These are phyloP conservation scores for Geopemphigus sp. DNA, from an alignment of 1,140 invertebrate species.

Conservation along the genomic window DNA sequence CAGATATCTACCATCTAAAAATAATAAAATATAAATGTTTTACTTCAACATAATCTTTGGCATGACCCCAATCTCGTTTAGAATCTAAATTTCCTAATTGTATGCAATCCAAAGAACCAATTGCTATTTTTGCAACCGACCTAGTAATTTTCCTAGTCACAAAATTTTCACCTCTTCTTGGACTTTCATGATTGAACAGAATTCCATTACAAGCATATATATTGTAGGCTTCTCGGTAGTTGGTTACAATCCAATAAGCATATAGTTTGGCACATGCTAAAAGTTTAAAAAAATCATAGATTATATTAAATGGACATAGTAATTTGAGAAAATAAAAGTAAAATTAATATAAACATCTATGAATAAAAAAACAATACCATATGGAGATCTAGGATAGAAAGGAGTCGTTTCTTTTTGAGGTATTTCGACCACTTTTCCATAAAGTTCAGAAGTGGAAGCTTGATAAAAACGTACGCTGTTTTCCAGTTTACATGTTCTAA, in stretches of 20 bases:
- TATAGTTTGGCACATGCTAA: slow-evolving; percentile 97
- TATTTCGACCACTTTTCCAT: slow-evolving; percentile 94
- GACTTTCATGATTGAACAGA: slow-evolving; percentile 99
- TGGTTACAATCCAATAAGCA: slow-evolving; percentile 97
- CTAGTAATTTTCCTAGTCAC: slow-evolving; percentile 98
- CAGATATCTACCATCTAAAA: slow-evolving; percentile 11
- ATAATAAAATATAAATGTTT: slow-evolving; percentile 22
- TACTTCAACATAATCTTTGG: slow-evolving; percentile 97
- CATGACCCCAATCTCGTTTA: slow-evolving; percentile 98
- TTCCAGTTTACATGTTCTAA: slow-evolving; percentile 86
- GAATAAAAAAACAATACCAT: slow-evolving; percentile 70
- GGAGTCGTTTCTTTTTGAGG: slow-evolving; percentile 98
- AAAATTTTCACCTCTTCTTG: slow-evolving; percentile 95
- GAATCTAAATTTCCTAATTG: slow-evolving; percentile 96
- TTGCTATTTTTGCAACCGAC: slow-evolving; percentile 91
- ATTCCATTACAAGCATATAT: slow-evolving; percentile 99
- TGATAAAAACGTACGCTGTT: slow-evolving; percentile 92
- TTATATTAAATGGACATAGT: no score
- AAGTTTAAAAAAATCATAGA: slow-evolving; percentile 54
- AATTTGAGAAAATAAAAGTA: no score
- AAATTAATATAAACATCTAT: neutral
- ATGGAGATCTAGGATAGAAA: slow-evolving; percentile 98
- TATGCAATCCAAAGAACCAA: slow-evolving; percentile 81
- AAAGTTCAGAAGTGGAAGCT: slow-evolving; percentile 97
- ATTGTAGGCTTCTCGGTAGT: slow-evolving; percentile 96